Percentiles rank a stretch among this genome's conserved stretches.
Conservation (phyloP, 2,113 vertebrate species). For the Cyphomyrus discorhynchus region DNA sequence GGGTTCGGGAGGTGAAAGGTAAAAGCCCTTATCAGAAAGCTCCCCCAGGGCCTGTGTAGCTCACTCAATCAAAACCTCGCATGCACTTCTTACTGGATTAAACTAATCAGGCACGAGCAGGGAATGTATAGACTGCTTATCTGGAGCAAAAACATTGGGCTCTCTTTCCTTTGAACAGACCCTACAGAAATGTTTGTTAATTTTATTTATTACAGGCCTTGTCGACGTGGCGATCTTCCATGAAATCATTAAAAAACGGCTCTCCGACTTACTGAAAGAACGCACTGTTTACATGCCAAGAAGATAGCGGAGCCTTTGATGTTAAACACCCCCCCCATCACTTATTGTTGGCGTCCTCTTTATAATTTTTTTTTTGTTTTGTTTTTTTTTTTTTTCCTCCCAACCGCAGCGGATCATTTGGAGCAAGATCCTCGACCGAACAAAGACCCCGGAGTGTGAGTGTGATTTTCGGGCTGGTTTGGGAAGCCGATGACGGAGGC, state of each 20-base stretch:
- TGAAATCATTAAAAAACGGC: constrained; percentile 61
- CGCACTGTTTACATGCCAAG: constrained; percentile 58
- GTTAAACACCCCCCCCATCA: constrained; percentile 46
- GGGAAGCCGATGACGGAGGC: constrained; percentile 43
- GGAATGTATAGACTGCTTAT: constrained; percentile 68
- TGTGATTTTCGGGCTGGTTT: constrained; percentile 39
- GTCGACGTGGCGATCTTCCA: constrained; percentile 73
- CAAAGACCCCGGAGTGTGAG: constrained; percentile 59
- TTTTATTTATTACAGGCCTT: constrained; percentile 74
- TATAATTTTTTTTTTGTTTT: constrained; percentile 49
- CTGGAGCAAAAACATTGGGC: constrained; percentile 64
- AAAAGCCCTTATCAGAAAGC: constrained; percentile 71
- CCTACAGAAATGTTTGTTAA: constrained; percentile 77
- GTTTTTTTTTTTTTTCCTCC: constrained; percentile 54
- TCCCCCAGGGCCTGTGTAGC: constrained; percentile 57
- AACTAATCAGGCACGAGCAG: constrained; percentile 71
- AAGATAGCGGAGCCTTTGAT: constrained; percentile 67
- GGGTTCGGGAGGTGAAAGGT: constrained; percentile 75
- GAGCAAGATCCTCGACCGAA: constrained; percentile 54
- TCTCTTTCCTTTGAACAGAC: constrained; percentile 69
- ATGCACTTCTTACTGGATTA: constrained; percentile 72
- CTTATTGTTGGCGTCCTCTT: constrained; percentile 47
- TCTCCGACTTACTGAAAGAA: constrained; percentile 58
- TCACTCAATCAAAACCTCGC: constrained; percentile 71
- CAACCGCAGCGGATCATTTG: constrained; percentile 51